Evolutionary conservation across 1,140 invertebrate species (phyloP).

Genomic region (Drosophila obscura): DNA sequence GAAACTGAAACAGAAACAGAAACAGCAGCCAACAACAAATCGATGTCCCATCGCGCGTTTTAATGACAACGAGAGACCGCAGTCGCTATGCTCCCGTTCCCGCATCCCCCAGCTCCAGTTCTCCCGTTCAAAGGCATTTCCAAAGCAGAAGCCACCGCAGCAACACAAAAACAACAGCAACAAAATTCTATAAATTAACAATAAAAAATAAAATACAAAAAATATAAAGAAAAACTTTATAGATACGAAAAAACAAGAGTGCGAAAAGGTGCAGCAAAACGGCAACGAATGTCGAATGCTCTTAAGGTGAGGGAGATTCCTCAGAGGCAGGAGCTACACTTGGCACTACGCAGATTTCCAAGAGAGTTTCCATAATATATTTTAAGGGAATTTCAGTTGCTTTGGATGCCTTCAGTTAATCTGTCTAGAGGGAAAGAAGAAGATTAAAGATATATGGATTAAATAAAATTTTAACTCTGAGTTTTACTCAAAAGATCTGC

Average conservation of each 20-base stretch:
- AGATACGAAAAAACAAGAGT: constrained; percentile 55
- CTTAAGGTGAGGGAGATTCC: neutral
- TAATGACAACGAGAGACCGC: constrained; percentile 68
- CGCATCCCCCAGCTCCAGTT: too few relatives aligned
- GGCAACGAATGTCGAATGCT: constrained; percentile 5
- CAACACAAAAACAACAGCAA: constrained; percentile 35
- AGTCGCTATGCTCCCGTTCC: too few relatives aligned
- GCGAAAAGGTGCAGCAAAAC: neutral
- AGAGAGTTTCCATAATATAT: too few relatives aligned
- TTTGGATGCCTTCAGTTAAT: too few relatives aligned
- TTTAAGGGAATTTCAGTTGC: too few relatives aligned
- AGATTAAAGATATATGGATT: too few relatives aligned
- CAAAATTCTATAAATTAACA: constrained; percentile 81
- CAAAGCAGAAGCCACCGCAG: constrained; percentile 33
- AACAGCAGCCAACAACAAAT: constrained; percentile 41
- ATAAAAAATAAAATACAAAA: constrained; percentile 59
- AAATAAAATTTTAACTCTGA: too few relatives aligned
- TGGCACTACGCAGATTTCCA: too few relatives aligned
- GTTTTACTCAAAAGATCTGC: too few relatives aligned
- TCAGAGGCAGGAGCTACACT: too few relatives aligned
- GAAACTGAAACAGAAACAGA: constrained; percentile 23
- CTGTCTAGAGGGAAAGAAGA: too few relatives aligned
- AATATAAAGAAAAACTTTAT: constrained; percentile 43
- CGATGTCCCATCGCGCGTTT: constrained; percentile 80
- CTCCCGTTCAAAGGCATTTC: constrained; percentile 68